Evolutionary conservation across 2,797 vertebrate genomes (phyloP).

Genomic region (Spinibarbus caldwelli): DNA sequence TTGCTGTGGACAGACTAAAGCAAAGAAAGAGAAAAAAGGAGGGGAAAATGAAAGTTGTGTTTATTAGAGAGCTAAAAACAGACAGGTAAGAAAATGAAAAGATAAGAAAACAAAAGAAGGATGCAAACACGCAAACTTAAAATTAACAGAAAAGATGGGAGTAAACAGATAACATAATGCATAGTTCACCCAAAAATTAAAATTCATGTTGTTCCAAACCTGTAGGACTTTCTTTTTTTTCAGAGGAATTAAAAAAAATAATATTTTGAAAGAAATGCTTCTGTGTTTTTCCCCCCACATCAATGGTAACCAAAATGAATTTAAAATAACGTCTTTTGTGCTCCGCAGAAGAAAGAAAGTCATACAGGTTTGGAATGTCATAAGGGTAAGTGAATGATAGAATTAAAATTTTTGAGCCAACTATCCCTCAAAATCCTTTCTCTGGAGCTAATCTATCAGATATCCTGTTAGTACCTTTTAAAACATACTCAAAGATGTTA

Average conservation of each 20-base stretch:
- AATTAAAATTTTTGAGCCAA: background rate
- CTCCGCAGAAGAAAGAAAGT: background rate
- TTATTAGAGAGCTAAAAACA: constrained; percentile 74
- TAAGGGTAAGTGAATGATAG: background rate
- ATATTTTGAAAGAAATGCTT: background rate
- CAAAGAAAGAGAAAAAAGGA: constrained; percentile 63
- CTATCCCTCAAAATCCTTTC: background rate
- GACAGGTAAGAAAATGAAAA: constrained; percentile 36
- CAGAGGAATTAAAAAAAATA: background rate
- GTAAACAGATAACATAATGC: constrained; percentile 37
- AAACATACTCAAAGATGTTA: background rate
- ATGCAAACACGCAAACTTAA: constrained; percentile 49
- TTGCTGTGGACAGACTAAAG: constrained; percentile 48
- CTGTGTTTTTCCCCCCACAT: no score
- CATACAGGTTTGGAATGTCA: background rate
- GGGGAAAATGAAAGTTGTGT: constrained; percentile 67
- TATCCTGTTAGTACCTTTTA: background rate
- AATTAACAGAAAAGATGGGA: constrained; percentile 51
- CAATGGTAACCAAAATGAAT: no score
- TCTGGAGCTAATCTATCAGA: background rate
- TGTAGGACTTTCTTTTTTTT: background rate
- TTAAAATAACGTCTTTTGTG: no score
- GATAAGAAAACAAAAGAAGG: constrained; percentile 21
- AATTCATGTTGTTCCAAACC: background rate
- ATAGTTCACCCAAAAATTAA: constrained; percentile 5